Evolutionary conservation across 2,888 invertebrate species (phyloP).

Genomic region (Drosophila nr. perissopoda): DNA sequence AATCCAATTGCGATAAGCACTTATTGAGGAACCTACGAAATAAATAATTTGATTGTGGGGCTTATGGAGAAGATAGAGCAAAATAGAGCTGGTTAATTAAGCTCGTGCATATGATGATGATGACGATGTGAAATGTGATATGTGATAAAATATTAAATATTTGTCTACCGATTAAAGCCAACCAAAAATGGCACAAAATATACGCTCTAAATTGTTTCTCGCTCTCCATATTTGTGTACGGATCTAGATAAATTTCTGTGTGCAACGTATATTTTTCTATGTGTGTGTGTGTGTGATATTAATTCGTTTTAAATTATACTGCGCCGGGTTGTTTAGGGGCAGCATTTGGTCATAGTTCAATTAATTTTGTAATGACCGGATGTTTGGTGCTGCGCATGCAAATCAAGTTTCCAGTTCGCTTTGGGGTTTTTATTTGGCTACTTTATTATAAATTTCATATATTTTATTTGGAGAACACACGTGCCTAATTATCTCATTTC

Average conservation of each 20-base stretch:
- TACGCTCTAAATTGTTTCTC: constrained; percentile 29
- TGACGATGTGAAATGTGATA: constrained; percentile 18
- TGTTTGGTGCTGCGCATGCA: constrained; percentile 61
- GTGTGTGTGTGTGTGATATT: constrained; percentile 54
- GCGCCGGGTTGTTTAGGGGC: constrained; percentile 50
- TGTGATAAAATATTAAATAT: constrained; percentile 16
- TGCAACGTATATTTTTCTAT: not conserved
- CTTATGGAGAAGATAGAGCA: constrained; percentile 12
- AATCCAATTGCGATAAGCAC: constrained; percentile 63
- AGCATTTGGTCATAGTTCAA: constrained; percentile 76
- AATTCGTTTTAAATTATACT: constrained; percentile 76
- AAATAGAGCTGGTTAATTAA: constrained; percentile 38
- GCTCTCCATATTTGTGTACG: constrained; percentile 33
- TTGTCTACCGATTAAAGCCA: constrained; percentile 9
- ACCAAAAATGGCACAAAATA: constrained; percentile 51
- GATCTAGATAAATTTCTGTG: constrained; percentile 42
- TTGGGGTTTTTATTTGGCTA: constrained; percentile 9
- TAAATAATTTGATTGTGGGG: constrained; percentile 22
- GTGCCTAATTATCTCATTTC: constrained; percentile 25
- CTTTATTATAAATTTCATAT: constrained; percentile 6
- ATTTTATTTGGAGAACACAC: not conserved
- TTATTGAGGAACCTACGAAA: constrained; percentile 29
- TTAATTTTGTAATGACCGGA: constrained; percentile 75
- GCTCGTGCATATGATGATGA: constrained; percentile 1
- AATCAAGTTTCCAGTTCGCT: constrained; percentile 48